Evolutionary conservation across 2,888 invertebrate genomes (phyloP).

Genomic region (Clostera curtula): DNA sequence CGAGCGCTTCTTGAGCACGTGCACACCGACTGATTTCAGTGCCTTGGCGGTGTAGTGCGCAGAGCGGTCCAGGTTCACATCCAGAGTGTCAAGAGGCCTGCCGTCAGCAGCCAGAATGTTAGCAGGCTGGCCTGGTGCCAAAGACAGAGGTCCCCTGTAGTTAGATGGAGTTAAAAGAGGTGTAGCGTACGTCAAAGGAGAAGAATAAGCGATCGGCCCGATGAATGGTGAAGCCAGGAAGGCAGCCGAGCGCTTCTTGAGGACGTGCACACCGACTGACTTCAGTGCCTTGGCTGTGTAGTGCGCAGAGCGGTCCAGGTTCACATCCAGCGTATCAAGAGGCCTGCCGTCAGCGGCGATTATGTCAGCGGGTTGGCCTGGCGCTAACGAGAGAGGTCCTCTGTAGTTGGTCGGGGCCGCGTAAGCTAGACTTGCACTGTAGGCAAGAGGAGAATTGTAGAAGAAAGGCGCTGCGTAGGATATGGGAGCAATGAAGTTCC

Average conservation of each 20-base stretch:
- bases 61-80: conserved; percentile 61
- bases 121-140: conserved; percentile 63
- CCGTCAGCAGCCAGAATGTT: conserved; percentile 56
- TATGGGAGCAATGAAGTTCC: conserved; percentile 16
- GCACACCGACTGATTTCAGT: conserved; percentile 32
- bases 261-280: too few relatives aligned
- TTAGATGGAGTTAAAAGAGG: conserved; percentile 33
- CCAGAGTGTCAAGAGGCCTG: conserved; percentile 60
- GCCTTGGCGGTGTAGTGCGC: conserved; percentile 58
- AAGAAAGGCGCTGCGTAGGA: conserved; percentile 14
- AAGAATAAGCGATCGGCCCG: conserved; percentile 11
- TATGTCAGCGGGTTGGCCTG: too few relatives aligned
- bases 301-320: too few relatives aligned
- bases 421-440: conserved; percentile 23
- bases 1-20: conserved; percentile 15
- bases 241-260: too few relatives aligned
- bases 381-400: too few relatives aligned
- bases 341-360: too few relatives aligned
- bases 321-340: too few relatives aligned
- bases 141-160: conserved; percentile 57
- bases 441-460: too few relatives aligned
- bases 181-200: conserved; percentile 29
- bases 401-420: conserved; percentile 12
- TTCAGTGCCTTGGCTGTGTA: too few relatives aligned
- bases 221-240: too few relatives aligned